phyloP scores from a whole-genome alignment of 2,888 invertebrate species.

The Lepidonotus clava region DNA sequence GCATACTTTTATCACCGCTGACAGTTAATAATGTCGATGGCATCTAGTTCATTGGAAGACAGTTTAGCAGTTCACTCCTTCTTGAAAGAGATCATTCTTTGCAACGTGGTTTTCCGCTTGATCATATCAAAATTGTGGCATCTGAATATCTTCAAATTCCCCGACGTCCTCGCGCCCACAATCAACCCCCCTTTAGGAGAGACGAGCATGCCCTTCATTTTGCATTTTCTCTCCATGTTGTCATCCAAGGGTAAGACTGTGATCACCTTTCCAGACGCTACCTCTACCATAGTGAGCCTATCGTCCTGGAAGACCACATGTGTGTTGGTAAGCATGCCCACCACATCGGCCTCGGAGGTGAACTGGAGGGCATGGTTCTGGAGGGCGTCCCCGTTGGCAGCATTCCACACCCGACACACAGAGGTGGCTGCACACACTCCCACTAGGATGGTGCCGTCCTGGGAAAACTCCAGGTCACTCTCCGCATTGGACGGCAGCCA shows the following conservation, averaged over 20 bases:
- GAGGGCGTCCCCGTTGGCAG: slow-evolving; percentile 64
- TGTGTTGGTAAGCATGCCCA: slow-evolving; percentile 65
- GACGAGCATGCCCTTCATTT: slow-evolving; percentile 52
- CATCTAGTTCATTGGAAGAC: too few species aligned
- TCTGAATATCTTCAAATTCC: slow-evolving; percentile 57
- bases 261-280: slow-evolving; percentile 60
- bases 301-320: slow-evolving; percentile 61
- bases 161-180: slow-evolving; percentile 56
- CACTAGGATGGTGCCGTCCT: slow-evolving; percentile 64
- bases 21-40: too few species aligned
- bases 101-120: slow-evolving; percentile 62
- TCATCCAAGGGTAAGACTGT: slow-evolving; percentile 57
- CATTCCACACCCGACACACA: slow-evolving; percentile 64
- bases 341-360: slow-evolving; percentile 46
- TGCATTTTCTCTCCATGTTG: slow-evolving; percentile 41
- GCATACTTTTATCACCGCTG: too few species aligned
- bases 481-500: slow-evolving; percentile 55
- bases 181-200: slow-evolving; percentile 61
- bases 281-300: slow-evolving; percentile 59
- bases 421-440: slow-evolving; percentile 57
- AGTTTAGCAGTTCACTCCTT: slow-evolving; percentile 46
- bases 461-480: slow-evolving; percentile 63
- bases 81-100: slow-evolving; percentile 63
- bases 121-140: slow-evolving; percentile 61
- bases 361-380: slow-evolving; percentile 56